Percentiles rank a stretch among this genome's conserved stretches.
These are phyloP conservation scores for Caerostris darwini DNA, from an alignment of 1,140 invertebrate genomes.

Conservation along the genomic window DNA sequence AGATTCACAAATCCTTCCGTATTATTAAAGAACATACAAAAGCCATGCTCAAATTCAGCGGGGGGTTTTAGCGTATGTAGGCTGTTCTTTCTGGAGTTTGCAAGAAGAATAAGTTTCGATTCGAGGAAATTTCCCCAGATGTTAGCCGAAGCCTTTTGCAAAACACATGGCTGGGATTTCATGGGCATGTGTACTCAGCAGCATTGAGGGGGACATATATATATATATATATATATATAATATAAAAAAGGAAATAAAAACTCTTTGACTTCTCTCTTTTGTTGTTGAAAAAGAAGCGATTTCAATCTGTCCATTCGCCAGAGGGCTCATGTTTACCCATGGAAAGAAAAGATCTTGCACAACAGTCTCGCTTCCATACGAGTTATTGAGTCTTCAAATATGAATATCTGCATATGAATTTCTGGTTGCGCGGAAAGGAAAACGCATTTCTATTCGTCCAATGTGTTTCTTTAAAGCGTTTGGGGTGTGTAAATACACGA, in stretches of 20 bases:
- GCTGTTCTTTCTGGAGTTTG: not conserved
- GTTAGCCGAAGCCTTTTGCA: not conserved
- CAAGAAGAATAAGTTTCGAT: not conserved
- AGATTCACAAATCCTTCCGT: not conserved
- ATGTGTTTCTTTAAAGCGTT: too few species aligned
- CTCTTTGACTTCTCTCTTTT: not conserved
- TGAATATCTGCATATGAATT: not conserved
- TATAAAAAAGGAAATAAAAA: not conserved
- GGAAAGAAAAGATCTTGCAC: not conserved
- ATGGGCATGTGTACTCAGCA: not conserved
- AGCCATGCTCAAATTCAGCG: not conserved
- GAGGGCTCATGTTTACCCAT: not conserved
- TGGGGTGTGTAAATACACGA: too few species aligned
- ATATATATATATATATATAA: not conserved
- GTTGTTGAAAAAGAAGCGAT: not conserved
- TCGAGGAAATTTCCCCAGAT: not conserved
- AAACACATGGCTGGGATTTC: not conserved
- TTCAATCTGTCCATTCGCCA: not conserved
- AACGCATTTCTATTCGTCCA: too few species aligned
- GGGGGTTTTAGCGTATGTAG: not conserved
- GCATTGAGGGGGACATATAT: not conserved
- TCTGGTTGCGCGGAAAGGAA: not conserved
- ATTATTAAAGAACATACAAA: not conserved
- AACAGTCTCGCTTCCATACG: not conserved
- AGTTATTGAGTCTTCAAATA: conserved; percentile 3